Conservation (phyloP, 2,797 vertebrate genomes). For the Eleutherodactylus coqui region DNA sequence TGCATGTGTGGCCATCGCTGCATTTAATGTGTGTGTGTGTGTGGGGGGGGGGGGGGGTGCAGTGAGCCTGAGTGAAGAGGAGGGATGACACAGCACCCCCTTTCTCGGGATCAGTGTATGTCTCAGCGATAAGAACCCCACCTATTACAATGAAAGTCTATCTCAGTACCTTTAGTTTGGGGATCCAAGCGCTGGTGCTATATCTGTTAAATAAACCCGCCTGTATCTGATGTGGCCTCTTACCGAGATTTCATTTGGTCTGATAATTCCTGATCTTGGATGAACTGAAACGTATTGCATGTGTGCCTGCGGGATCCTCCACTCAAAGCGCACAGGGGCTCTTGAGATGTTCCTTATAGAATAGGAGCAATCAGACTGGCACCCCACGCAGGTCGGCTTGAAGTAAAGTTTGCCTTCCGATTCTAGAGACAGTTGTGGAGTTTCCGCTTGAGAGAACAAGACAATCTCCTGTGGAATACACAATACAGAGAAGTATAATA, state of each 20-base stretch:
- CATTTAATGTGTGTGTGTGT: too few species aligned
- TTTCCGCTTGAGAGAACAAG: slow-evolving; percentile 79
- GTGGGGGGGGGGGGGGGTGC: too few species aligned
- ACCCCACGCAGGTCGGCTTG: slow-evolving; percentile 82
- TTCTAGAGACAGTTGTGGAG: slow-evolving; percentile 79
- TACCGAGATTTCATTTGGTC: slow-evolving; percentile 86
- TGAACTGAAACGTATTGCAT: slow-evolving; percentile 78
- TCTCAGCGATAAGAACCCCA: too few species aligned
- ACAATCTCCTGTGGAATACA: slow-evolving; percentile 78
- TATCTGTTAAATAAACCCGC: background rate
- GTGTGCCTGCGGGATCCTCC: slow-evolving; percentile 80
- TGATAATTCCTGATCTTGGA: slow-evolving; percentile 81
- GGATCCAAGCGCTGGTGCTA: too few species aligned
- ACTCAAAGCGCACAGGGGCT: slow-evolving; percentile 84
- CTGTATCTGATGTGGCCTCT: slow-evolving; percentile 62
- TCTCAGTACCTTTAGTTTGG: too few species aligned
- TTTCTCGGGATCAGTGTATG: too few species aligned
- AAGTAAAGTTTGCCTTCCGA: slow-evolving; percentile 80
- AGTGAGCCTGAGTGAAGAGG: too few species aligned
- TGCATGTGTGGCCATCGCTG: too few species aligned
- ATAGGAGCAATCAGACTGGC: slow-evolving; percentile 73
- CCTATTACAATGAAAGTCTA: too few species aligned
- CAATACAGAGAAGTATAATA: background rate
- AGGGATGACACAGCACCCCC: too few species aligned
- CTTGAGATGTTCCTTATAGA: slow-evolving; percentile 83